phyloP scores from a whole-genome alignment of 2,113 vertebrate genomes.

The Odocoileus virginianus region DNA sequence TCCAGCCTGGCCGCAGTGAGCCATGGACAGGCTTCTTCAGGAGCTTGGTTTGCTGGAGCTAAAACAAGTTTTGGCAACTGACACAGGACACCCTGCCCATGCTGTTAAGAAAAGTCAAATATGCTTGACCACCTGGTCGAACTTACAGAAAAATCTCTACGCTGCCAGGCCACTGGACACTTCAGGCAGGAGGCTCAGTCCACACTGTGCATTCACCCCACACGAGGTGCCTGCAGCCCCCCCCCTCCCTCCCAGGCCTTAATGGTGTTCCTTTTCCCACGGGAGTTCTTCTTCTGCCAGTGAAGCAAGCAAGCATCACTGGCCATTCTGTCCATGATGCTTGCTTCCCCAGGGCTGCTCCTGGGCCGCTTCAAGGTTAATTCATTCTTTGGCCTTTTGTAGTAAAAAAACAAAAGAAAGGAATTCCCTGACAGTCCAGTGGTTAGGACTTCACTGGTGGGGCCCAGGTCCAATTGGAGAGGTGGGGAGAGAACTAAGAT shows the following conservation, averaged over 20 bases:
- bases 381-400: neutral
- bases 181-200: neutral
- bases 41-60: neutral
- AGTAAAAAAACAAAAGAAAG: neutral
- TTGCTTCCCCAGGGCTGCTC: neutral
- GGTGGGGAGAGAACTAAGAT: neutral
- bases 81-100: neutral
- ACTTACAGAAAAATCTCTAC: neutral
- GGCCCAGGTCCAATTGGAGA: neutral
- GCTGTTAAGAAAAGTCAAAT: neutral
- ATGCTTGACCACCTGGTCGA: neutral
- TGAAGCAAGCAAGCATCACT: neutral
- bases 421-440: neutral
- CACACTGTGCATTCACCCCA: neutral
- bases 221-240: neutral
- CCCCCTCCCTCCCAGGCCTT: neutral
- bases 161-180: neutral
- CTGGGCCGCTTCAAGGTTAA: neutral
- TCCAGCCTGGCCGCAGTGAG: neutral
- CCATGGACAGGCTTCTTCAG: neutral
- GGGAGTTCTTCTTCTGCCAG: neutral
- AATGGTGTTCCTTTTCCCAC: neutral
- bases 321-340: neutral
- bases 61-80: neutral
- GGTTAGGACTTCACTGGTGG: neutral